Evolutionary conservation across 1,140 invertebrate species (phyloP), one percentile per base, ranked within the genome.

Genomic region (roundworm (Caenorhabditis elegans)): DNA sequence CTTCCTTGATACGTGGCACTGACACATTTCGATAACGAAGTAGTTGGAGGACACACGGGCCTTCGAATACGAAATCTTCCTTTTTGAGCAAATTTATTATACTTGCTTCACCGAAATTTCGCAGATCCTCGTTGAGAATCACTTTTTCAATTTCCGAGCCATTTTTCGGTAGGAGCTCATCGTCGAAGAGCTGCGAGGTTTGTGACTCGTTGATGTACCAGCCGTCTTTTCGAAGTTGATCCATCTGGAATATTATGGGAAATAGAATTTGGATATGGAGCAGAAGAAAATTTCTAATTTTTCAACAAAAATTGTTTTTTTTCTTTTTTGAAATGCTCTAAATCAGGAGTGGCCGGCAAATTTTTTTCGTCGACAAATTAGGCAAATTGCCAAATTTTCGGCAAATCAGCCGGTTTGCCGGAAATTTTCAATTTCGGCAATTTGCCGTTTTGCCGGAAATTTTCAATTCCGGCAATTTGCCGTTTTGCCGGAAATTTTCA

Each of bases 11-110:
- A 10, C 60, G 36, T 39, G 60, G 60, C n/a, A 70, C 60, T 8
- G 60, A 70, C 28, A 70, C 60, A 43, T 70, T 70, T 19, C 60
- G 60, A 24, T 70, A 70, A 22, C 60, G 60, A 70, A 70, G 60
- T 15, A 70, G n/a, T 39, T 70, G 60, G 22, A 70, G 60, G 19
- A 70, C 60, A 70, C 60, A 70, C n/a, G 60, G 60, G 1, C 60
- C 60, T 10, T 70, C 60, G 19, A 70, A 70, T 5, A 39, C 13
- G 4, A n/a, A 39, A 22, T 70, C 60, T 19, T 70, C 60, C n/a
- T 70, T 70, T 31, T 70, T 70, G 0, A 34, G 31, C 28, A 60
- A 60, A 60, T 70, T 70, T 15, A 70, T 70, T 5, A 70, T 70
- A 8, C 34, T 39, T 10, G 60, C 34, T 39, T 70, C 60, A 2